These are phyloP conservation scores for Vulpes vulpes DNA, from an alignment of 2,113 vertebrate genomes.

Conservation along the genomic window DNA sequence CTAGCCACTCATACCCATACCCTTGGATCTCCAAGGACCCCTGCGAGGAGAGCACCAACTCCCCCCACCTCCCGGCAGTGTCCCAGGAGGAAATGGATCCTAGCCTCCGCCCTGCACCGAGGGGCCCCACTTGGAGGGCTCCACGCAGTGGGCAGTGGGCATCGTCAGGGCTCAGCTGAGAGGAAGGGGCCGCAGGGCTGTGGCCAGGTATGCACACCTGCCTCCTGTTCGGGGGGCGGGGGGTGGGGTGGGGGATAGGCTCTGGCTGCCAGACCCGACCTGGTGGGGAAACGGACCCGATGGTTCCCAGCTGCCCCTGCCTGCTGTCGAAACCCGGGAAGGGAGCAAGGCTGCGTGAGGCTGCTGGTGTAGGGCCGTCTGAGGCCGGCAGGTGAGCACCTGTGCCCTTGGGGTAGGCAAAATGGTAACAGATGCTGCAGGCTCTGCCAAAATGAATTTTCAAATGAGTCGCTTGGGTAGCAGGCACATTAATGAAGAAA, in stretches of 20 bases:
- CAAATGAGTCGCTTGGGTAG: slow-evolving; percentile 81
- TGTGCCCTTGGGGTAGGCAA: slow-evolving; percentile 84
- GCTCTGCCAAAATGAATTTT: slow-evolving; percentile 80
- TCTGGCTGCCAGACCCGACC: slow-evolving; percentile 72
- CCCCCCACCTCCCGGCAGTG: fast-evolving
- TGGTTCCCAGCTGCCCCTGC: slow-evolving; percentile 68
- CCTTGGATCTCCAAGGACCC: background rate
- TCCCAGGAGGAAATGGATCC: background rate
- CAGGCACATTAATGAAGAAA: slow-evolving; percentile 78
- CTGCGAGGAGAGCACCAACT: background rate
- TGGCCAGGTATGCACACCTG: slow-evolving; percentile 35
- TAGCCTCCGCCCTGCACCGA: fast-evolving
- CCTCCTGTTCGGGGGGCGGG: background rate
- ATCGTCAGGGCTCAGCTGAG: fast-evolving
- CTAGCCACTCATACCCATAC: background rate
- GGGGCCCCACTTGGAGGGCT: fast-evolving
- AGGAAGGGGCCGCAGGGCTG: background rate
- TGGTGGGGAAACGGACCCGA: slow-evolving; percentile 50
- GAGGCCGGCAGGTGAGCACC: slow-evolving; percentile 53
- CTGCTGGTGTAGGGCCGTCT: background rate
- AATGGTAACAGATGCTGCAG: slow-evolving; percentile 80
- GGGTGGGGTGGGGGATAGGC: background rate
- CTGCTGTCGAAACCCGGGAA: slow-evolving; percentile 69
- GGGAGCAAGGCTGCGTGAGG: slow-evolving; percentile 54
- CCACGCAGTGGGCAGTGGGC: too few relatives aligned